Base-by-base conservation (phyloP, 1,140 invertebrate species). In the Drosophila santomea region DNA sequence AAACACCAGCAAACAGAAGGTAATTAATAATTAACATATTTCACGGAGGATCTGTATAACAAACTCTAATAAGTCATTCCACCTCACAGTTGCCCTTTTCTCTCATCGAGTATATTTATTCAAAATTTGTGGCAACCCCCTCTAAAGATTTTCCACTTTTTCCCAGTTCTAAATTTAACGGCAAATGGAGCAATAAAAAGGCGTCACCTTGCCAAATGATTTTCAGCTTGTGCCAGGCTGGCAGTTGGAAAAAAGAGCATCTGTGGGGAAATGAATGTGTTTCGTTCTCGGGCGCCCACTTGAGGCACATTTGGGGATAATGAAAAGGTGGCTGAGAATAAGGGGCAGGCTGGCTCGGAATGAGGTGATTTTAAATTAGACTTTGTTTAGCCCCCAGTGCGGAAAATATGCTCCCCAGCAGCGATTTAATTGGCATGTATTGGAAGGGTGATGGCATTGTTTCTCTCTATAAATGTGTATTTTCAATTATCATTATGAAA, bases 21-120 rank as follows among this genome's bases (percentile, higher is more conserved):
- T 75, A 89, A 88, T 88, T 89, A 88, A 89, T 88, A 84, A 84
- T 84, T 80, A 88, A 83, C 84, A 88, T 89, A 89, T 88, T 88
- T 88, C 78, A 78, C 58, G 58, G 61, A 66, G 66, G 78, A 71
- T 77, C 58, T 56, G 73, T 72, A 74, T 74, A 89, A 62, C 45
- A 82, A 81, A 76, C 67, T 57, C 69, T 36, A 86, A 88, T 88
- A 88, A 88, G 63, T 88, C 79, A 88, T 74, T 63, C 25, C 48
- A 54, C 25, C 25, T 25, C 4, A 4, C 25, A 4, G 3, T 25
- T 71, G 51, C 69, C 59, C 66, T 68, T 23, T 23, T 63, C 51
- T 48, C 20, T 61, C 28, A 56, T 41, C 74, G 58, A 45, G 41
- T 86, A 60, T 79, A 83, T 85, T 80, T 86, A 67, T 88, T 86